Evolutionary conservation across 2,888 invertebrate species (phyloP).

Genomic region (Amphiduros pacificus): DNA sequence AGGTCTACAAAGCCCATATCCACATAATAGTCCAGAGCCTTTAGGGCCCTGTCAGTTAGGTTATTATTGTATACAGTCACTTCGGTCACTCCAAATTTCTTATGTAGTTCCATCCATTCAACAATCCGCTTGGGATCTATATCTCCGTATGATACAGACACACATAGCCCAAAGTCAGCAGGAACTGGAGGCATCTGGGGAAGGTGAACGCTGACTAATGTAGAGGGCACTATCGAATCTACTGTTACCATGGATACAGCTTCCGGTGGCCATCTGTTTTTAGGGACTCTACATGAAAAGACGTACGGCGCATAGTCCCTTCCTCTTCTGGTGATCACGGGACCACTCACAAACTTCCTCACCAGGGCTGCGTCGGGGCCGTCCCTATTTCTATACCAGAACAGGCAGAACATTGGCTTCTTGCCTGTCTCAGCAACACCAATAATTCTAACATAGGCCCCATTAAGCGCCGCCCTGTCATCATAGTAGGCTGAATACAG

Average conservation of each 20-base stretch:
- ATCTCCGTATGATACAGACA: not conserved
- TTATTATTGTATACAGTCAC: not conserved
- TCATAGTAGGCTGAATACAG: not conserved
- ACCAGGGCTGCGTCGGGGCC: not conserved
- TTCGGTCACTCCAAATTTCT: not conserved
- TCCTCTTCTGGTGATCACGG: no score
- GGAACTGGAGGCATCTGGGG: not conserved
- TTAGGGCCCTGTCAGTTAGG: not conserved
- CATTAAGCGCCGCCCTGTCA: not conserved
- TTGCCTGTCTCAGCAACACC: not conserved
- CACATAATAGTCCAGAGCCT: not conserved
- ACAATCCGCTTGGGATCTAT: not conserved
- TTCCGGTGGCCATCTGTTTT: not conserved
- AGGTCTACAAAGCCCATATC: not conserved
- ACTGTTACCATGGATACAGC: not conserved
- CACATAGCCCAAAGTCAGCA: not conserved
- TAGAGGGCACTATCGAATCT: not conserved
- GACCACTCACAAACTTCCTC: no score
- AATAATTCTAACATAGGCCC: not conserved
- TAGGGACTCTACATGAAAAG: no score
- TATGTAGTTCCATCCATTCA: conserved; percentile 1
- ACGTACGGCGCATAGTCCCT: no score
- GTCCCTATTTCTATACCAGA: not conserved
- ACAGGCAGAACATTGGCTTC: not conserved
- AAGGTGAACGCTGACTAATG: not conserved